phyloP scores from a whole-genome alignment of 2,888 invertebrate genomes.

The Drosophila siamana region DNA sequence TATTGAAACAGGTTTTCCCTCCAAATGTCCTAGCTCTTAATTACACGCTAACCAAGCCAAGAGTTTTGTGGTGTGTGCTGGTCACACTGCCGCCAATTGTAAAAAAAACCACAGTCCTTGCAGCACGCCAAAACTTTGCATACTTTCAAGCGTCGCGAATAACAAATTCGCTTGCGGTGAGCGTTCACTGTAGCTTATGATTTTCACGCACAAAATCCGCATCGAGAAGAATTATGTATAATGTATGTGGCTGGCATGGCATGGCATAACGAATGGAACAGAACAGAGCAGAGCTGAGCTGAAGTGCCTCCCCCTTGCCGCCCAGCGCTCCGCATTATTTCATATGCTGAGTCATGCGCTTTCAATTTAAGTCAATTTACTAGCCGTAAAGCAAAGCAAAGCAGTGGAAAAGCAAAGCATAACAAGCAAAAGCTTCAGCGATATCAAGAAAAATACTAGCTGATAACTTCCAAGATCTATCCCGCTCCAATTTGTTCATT shows the following conservation, averaged over 20 bases:
- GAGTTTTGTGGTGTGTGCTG: background rate
- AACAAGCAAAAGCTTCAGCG: background rate
- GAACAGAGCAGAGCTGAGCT: background rate
- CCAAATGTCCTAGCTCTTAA: slow-evolving; percentile 34
- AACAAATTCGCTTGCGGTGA: background rate
- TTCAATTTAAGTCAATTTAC: slow-evolving; percentile 78
- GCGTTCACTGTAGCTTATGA: slow-evolving; percentile 34
- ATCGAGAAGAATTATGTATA: slow-evolving; percentile 33
- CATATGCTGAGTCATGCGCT: slow-evolving; percentile 76
- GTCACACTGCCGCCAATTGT: slow-evolving; percentile 15
- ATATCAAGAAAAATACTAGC: slow-evolving; percentile 62
- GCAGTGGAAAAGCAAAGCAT: background rate
- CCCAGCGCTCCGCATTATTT: slow-evolving; percentile 27
- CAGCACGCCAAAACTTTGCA: slow-evolving; percentile 20
- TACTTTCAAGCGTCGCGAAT: slow-evolving; percentile 35
- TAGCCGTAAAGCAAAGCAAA: slow-evolving; percentile 46
- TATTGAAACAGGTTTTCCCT: slow-evolving; percentile 34
- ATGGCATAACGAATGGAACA: slow-evolving; percentile 13
- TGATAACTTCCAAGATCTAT: slow-evolving; percentile 37
- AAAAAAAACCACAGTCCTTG: background rate
- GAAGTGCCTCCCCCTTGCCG: background rate
- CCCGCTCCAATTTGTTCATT: background rate
- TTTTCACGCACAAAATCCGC: slow-evolving; percentile 54
- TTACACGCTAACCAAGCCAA: slow-evolving; percentile 30
- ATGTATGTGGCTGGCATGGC: slow-evolving; percentile 23